Conservation (phyloP, 1,140 invertebrate genomes). For the Ceratina calcarata region DNA sequence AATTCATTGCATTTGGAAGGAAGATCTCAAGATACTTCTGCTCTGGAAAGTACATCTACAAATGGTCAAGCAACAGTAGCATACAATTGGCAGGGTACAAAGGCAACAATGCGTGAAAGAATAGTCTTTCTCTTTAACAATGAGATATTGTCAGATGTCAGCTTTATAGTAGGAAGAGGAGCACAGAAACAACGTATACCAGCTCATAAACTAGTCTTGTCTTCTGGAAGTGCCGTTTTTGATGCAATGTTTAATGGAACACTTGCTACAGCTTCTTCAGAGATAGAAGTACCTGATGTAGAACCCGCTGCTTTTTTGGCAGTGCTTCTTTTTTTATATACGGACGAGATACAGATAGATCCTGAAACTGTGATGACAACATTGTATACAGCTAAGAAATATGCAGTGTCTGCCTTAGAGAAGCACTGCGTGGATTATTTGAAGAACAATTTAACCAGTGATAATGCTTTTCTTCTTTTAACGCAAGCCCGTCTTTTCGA, state of each 20-base stretch:
- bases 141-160: conserved; percentile 90
- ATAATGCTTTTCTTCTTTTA: conserved; percentile 93
- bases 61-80: conserved; percentile 61
- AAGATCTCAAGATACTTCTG: conserved; percentile 58
- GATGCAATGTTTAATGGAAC: conserved; percentile 94
- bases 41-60: conserved; percentile 61
- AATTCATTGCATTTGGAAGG: conserved; percentile 68
- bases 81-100: conserved; percentile 86
- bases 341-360: conserved; percentile 92
- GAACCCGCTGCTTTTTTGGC: conserved; percentile 89
- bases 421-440: conserved; percentile 93
- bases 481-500: conserved; percentile 91
- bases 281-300: conserved; percentile 91
- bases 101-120: conserved; percentile 88
- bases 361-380: conserved; percentile 94
- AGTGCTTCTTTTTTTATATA: conserved; percentile 88
- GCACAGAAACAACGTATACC: conserved; percentile 88
- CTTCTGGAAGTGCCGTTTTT: conserved; percentile 91
- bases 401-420: conserved; percentile 91
- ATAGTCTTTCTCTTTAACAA: conserved; percentile 91
- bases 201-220: conserved; percentile 92
- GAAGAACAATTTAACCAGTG: conserved; percentile 88
- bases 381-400: conserved; percentile 93
- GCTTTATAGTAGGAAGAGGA: conserved; percentile 88
- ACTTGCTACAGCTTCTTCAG: conserved; percentile 84